A percentile compares a stretch with the other conserved stretches of the same genome.
Evolutionary conservation across 2,888 invertebrate species (phyloP).

Genomic region (Scotopteryx bipunctaria): DNA sequence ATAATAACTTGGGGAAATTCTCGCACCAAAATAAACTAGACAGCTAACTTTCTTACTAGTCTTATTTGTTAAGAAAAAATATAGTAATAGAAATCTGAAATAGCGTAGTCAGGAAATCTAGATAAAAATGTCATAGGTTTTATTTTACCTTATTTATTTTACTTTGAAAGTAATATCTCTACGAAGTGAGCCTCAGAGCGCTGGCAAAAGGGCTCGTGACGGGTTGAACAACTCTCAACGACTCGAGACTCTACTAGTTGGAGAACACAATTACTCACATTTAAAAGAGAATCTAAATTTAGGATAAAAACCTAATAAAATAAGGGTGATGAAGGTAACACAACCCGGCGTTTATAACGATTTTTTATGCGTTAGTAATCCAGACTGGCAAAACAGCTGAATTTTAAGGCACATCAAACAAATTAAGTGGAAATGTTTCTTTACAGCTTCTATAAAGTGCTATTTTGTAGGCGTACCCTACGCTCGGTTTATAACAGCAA

Average conservation of each 20-base stretch:
- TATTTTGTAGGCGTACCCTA: conserved; percentile 54
- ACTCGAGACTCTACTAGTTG: neutral
- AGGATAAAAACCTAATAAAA: neutral
- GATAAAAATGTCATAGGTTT: too few species aligned
- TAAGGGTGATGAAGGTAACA: neutral
- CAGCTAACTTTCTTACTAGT: too few species aligned
- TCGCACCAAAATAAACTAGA: too few species aligned
- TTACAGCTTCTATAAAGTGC: conserved; percentile 28
- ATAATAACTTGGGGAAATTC: too few species aligned
- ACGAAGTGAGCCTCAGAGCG: conserved; percentile 12
- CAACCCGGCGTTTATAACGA: neutral
- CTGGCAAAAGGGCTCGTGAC: conserved; percentile 11
- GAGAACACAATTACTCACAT: neutral
- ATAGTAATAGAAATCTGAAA: neutral
- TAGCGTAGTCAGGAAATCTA: too few species aligned
- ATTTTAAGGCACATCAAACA: conserved; percentile 23
- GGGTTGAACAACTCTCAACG: conserved; percentile 15
- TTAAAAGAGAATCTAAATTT: neutral
- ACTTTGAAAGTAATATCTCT: conserved; percentile 4
- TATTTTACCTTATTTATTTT: neutral
- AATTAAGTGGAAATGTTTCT: conserved; percentile 30
- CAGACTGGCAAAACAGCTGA: neutral
- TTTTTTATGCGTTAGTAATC: neutral
- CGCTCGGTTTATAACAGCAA: conserved; percentile 48
- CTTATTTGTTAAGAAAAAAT: neutral